A percentile compares a stretch with the other conserved stretches of the same genome.
phyloP scores from a whole-genome alignment of 2,113 vertebrate genomes.

The Rattus rattus region DNA sequence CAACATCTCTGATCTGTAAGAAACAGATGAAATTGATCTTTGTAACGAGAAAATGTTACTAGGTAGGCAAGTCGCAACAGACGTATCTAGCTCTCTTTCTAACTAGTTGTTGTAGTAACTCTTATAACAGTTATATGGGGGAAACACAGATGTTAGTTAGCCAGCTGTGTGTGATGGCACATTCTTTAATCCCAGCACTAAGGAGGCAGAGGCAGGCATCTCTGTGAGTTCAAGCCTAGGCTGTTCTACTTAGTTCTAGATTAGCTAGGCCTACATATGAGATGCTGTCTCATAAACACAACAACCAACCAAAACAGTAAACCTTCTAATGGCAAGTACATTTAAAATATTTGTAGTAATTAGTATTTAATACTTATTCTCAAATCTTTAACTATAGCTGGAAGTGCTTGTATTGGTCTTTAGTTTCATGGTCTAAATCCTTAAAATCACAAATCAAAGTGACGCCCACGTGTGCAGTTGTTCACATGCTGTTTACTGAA shows the following conservation, averaged over 20 bases:
- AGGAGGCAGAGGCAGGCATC: neutral
- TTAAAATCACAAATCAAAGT: neutral
- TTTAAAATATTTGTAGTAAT: neutral
- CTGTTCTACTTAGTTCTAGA: neutral
- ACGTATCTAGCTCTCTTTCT: neutral
- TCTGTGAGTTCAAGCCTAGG: neutral
- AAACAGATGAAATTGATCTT: constrained; percentile 6
- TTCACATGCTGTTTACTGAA: neutral
- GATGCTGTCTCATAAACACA: neutral
- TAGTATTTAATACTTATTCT: neutral
- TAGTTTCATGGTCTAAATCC: neutral
- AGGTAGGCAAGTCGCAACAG: neutral
- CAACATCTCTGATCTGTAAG: neutral
- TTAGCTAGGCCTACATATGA: neutral
- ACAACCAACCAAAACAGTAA: neutral
- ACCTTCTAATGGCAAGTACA: constrained; percentile 1
- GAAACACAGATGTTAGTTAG: constrained; percentile 16
- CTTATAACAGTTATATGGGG: neutral
- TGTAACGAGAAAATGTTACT: neutral
- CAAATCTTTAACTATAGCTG: neutral
- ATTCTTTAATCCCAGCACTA: neutral
- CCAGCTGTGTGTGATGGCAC: neutral
- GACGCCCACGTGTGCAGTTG: neutral
- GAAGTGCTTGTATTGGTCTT: neutral
- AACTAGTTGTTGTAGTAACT: neutral